Conservation (phyloP, 2,888 invertebrate species). For the Caenorhabditis sinica region DNA sequence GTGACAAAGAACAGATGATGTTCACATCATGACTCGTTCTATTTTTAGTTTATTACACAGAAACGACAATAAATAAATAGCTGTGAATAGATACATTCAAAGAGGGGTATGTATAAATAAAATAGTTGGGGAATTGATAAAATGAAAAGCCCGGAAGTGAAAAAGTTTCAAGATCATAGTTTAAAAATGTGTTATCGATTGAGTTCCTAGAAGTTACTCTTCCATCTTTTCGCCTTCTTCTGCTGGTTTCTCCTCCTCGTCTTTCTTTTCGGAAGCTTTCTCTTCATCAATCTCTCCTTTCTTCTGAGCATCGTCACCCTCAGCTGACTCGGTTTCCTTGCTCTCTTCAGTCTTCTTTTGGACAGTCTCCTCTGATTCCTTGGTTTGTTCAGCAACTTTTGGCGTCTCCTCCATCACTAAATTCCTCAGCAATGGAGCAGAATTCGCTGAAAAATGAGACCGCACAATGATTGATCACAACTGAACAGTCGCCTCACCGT, state of each 20-base stretch:
- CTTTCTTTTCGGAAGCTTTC: background rate
- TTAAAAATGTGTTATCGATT: background rate
- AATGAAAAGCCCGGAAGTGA: constrained; percentile 10
- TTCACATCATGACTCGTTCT: constrained; percentile 24
- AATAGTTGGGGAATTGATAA: background rate
- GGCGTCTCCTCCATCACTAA: constrained; percentile 62
- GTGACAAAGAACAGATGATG: constrained; percentile 13
- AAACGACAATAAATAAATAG: constrained; percentile 20
- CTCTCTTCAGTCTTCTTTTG: constrained; percentile 22
- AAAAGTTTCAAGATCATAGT: constrained; percentile 30
- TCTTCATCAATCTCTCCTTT: background rate
- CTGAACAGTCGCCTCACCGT: constrained; percentile 47
- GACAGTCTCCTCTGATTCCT: constrained; percentile 14
- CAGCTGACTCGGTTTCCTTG: constrained; percentile 13
- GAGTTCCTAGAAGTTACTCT: background rate
- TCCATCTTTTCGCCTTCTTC: constrained; percentile 16
- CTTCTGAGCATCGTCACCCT: background rate
- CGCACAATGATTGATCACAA: constrained; percentile 15
- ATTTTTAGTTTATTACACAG: constrained; percentile 37
- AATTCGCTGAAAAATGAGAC: constrained; percentile 37
- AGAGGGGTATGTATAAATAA: background rate
- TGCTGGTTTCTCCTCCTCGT: constrained; percentile 15
- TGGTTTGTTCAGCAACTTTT: constrained; percentile 10
- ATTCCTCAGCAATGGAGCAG: constrained; percentile 59
- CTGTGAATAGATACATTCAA: constrained; percentile 18